Evolutionary conservation across 2,888 invertebrate genomes (phyloP).

Genomic region (Ethmia dodecea): DNA sequence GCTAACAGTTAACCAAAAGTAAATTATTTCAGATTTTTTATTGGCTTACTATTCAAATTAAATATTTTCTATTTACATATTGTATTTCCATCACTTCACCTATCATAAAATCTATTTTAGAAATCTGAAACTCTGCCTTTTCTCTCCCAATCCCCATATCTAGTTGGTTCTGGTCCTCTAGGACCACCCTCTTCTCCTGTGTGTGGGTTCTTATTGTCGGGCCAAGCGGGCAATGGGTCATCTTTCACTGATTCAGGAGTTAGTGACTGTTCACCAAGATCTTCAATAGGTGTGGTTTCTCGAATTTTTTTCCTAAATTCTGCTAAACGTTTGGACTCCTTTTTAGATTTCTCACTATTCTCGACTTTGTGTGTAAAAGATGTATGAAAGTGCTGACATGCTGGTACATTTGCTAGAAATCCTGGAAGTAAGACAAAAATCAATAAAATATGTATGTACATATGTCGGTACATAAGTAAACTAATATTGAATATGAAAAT

Average conservation of each 20-base stretch:
- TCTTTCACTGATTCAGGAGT: constrained; percentile 89
- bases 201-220: constrained; percentile 91
- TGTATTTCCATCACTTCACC: no score
- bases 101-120: constrained; percentile 67
- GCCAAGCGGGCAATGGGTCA: constrained; percentile 90
- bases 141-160: constrained; percentile 99
- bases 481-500: no score
- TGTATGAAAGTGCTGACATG: not conserved
- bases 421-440: not conserved
- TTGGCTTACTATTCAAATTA: no score
- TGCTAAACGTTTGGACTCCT: constrained; percentile 66
- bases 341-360: constrained; percentile 28
- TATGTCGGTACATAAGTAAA: no score
- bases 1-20: constrained; percentile 29
- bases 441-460: not conserved
- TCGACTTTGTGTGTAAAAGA: not conserved
- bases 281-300: constrained; percentile 81
- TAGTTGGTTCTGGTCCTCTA: constrained; percentile 97
- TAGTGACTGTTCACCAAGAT: constrained; percentile 87
- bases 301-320: constrained; percentile 87
- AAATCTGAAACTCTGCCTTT: constrained; percentile 98
- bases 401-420: not conserved
- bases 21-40: no score
- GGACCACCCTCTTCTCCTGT: constrained; percentile 98
- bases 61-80: no score